Conservation (phyloP, 1,140 invertebrate species). For the Ganaspis sp. region DNA sequence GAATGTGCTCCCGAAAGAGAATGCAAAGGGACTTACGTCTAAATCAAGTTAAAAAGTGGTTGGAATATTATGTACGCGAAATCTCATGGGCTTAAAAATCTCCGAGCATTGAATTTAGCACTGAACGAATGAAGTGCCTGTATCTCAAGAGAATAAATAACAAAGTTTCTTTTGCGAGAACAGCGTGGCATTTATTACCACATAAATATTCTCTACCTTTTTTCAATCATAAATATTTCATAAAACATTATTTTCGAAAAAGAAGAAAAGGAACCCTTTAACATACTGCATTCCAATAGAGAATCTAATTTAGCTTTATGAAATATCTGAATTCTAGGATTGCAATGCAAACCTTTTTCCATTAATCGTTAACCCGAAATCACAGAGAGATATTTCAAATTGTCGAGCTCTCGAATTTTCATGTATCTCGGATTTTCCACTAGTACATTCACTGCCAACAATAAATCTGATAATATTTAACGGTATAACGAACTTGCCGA, state of each 20-base stretch:
- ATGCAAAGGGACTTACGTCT: neutral
- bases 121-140: slow-evolving; percentile 11
- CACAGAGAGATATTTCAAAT: neutral
- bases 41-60: slow-evolving; percentile 27
- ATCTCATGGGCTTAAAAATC: slow-evolving; percentile 9
- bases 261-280: neutral
- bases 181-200: neutral
- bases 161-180: neutral
- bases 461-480: neutral
- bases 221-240: neutral
- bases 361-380: slow-evolving; percentile 1
- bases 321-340: neutral
- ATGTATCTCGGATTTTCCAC: neutral
- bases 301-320: neutral
- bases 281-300: neutral
- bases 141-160: slow-evolving; percentile 16
- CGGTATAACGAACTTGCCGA: neutral
- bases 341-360: neutral
- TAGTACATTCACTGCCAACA: neutral
- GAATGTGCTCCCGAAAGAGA: slow-evolving; percentile 19
- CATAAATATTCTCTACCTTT: neutral
- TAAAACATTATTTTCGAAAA: neutral
- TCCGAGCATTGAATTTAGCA: slow-evolving; percentile 11
- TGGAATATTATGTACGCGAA: slow-evolving; percentile 22
- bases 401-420: slow-evolving; percentile 1